Conservation (phyloP, 1,140 invertebrate species). For the Penaeus chinensis region DNA sequence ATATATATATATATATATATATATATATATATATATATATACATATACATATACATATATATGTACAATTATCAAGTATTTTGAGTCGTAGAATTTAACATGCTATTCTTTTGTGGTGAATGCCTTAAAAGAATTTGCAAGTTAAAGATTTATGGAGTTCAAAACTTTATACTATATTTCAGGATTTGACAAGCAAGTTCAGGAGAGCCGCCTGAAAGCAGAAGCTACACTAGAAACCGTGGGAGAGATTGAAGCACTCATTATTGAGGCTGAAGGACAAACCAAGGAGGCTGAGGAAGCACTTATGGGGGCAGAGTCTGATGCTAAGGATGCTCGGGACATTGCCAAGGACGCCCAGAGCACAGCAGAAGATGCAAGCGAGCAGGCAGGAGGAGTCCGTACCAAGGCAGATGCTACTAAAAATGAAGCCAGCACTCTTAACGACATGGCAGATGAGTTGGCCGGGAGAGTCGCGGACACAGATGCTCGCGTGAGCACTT, state of each 20-base stretch:
- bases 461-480: slow-evolving; percentile 79
- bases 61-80: no score
- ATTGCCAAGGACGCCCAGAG: slow-evolving; percentile 82
- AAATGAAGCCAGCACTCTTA: slow-evolving; percentile 78
- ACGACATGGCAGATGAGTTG: slow-evolving; percentile 82
- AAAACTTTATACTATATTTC: slow-evolving; percentile 66
- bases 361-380: slow-evolving; percentile 60
- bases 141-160: slow-evolving; percentile 7
- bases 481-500: slow-evolving; percentile 76
- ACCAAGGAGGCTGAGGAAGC: slow-evolving; percentile 72
- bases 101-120: no score
- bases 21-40: no score
- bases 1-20: no score
- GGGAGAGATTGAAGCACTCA: slow-evolving; percentile 74
- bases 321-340: slow-evolving; percentile 80
- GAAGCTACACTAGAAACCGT: slow-evolving; percentile 77
- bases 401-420: slow-evolving; percentile 79
- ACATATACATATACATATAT: not conserved
- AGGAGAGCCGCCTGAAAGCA: slow-evolving; percentile 80
- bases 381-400: slow-evolving; percentile 82
- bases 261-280: slow-evolving; percentile 75
- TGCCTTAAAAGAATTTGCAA: not conserved
- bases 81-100: not conserved
- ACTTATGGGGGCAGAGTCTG: slow-evolving; percentile 79
- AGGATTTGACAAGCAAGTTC: slow-evolving; percentile 90